These are phyloP conservation scores for Notechis scutatus DNA, from an alignment of 2,113 vertebrate genomes.

Conservation along the genomic window DNA sequence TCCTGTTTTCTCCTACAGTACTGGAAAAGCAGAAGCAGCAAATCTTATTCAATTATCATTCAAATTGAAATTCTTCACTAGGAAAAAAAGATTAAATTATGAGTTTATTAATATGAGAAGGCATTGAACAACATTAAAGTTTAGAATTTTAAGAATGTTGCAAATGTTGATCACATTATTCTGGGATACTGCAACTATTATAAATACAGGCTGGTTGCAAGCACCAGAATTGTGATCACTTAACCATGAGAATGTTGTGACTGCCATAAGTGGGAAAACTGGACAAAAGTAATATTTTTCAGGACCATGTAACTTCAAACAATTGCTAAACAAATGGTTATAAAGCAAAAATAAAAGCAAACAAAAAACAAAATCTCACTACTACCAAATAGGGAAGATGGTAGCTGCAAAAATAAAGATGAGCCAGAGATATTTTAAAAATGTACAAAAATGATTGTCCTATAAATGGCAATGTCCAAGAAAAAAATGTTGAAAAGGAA, in stretches of 20 bases:
- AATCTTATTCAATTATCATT: neutral
- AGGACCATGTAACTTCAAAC: too few relatives aligned
- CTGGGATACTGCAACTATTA: too few relatives aligned
- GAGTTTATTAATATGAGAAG: neutral
- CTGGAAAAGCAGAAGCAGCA: neutral
- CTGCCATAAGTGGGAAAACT: too few relatives aligned
- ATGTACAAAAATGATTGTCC: neutral
- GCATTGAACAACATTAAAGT: neutral
- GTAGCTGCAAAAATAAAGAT: neutral
- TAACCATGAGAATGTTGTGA: too few relatives aligned
- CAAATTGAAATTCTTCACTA: neutral
- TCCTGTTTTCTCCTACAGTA: neutral
- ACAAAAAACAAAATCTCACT: neutral
- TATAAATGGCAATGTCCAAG: neutral
- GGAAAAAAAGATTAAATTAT: neutral
- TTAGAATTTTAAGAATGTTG: neutral
- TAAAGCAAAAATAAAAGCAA: neutral
- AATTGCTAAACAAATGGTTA: too few relatives aligned
- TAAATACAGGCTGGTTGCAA: too few relatives aligned
- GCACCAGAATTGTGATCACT: too few relatives aligned
- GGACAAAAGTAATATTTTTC: too few relatives aligned
- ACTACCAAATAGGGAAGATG: too few relatives aligned
- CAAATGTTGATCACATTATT: too few relatives aligned
- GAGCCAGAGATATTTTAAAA: neutral
- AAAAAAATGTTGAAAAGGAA: neutral